Conservation (phyloP, 2,113 vertebrate genomes). For the Clarias macrocephalus region DNA sequence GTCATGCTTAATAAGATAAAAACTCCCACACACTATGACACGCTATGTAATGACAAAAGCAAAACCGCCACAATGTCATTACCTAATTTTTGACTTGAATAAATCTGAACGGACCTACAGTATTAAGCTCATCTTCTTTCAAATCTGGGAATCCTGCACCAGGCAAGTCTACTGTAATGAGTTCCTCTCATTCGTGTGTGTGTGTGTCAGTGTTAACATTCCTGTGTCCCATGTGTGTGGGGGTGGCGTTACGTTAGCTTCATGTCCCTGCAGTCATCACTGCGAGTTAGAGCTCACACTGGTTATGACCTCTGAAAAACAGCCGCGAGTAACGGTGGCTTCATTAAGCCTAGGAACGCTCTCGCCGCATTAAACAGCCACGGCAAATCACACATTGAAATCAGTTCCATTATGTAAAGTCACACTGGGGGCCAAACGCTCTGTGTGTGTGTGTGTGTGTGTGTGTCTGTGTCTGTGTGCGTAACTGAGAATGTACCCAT, state of each 20-base stretch:
- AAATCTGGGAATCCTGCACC: slow-evolving; percentile 1
- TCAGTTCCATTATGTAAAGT: slow-evolving; percentile 55
- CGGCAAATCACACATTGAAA: slow-evolving; percentile 48
- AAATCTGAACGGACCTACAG: neutral
- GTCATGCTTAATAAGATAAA: neutral
- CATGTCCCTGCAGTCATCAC: slow-evolving; percentile 25
- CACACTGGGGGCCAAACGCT: slow-evolving; percentile 31
- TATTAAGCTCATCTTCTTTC: neutral
- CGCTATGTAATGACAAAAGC: neutral
- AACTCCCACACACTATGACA: neutral
- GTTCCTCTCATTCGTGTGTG: slow-evolving; percentile 13
- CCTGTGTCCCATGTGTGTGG: slow-evolving; percentile 20
- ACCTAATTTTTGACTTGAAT: neutral
- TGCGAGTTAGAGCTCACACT: slow-evolving; percentile 41
- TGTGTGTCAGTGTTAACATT: slow-evolving; percentile 24
- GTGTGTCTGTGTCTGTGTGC: neutral
- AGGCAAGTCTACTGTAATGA: neutral
- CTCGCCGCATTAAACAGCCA: slow-evolving; percentile 48
- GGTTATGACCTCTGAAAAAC: slow-evolving; percentile 54
- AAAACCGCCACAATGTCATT: neutral
- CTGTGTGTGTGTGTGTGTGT: neutral
- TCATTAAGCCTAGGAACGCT: slow-evolving; percentile 50
- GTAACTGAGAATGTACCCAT: neutral
- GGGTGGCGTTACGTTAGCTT: slow-evolving; percentile 12
- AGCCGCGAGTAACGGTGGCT: slow-evolving; percentile 49